These are phyloP conservation scores for Ips nitidus DNA, from an alignment of 1,140 invertebrate species.

Conservation along the genomic window DNA sequence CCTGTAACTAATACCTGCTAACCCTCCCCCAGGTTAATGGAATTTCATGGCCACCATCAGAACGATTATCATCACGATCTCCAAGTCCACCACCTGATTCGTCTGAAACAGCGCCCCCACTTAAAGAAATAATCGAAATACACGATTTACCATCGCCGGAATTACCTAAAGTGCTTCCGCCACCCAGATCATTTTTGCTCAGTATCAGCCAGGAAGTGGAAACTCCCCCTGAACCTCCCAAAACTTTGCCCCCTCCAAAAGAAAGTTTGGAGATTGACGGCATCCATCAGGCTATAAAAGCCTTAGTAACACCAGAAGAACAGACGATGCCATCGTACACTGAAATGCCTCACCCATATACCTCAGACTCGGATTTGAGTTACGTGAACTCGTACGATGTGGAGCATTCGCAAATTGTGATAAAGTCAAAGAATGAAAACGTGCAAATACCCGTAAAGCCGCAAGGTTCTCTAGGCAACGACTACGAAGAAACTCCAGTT, in stretches of 20 bases:
- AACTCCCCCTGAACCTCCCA: slow-evolving; percentile 7
- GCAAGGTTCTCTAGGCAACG: slow-evolving; percentile 7
- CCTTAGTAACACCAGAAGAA: slow-evolving; percentile 14
- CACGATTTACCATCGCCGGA: not conserved
- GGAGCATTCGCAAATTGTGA: slow-evolving; percentile 37
- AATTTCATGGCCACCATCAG: slow-evolving; percentile 12
- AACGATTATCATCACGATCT: slow-evolving; percentile 14
- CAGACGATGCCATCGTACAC: not conserved
- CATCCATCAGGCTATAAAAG: slow-evolving; percentile 27
- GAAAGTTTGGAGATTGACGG: slow-evolving; percentile 6
- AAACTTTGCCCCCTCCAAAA: slow-evolving; percentile 13
- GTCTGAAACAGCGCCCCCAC: slow-evolving; percentile 6
- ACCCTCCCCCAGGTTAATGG: slow-evolving; percentile 27
- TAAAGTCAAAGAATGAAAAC: slow-evolving; percentile 27
- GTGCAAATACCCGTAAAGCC: slow-evolving; percentile 31
- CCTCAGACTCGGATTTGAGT: slow-evolving; percentile 47
- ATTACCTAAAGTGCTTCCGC: not conserved
- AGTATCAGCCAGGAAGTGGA: slow-evolving; percentile 5
- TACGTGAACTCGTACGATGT: slow-evolving; percentile 45
- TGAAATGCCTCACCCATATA: slow-evolving; percentile 27
- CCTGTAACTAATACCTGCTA: slow-evolving; percentile 29
- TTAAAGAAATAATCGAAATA: not conserved
- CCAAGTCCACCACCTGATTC: slow-evolving; percentile 18
- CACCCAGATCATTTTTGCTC: not conserved
- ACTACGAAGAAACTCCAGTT: slow-evolving; percentile 12